A percentile compares a stretch with the other conserved stretches of the same genome.
Evolutionary conservation across 2,888 invertebrate genomes (phyloP).

Genomic region (Ophioninae sp.): DNA sequence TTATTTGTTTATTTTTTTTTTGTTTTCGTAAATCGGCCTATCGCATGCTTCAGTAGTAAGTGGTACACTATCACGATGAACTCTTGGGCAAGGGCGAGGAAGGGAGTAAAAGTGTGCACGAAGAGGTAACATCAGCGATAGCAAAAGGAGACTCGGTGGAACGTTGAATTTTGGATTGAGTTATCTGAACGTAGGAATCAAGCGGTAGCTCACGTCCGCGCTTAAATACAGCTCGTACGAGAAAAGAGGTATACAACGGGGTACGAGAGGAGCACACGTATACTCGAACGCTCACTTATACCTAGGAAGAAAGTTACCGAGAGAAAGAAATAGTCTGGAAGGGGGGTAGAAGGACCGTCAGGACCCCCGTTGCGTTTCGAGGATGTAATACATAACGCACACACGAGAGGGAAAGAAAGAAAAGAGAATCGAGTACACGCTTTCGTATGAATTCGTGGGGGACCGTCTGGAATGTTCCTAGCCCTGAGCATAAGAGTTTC

Average conservation of each 20-base stretch:
- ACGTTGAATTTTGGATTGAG: constrained; percentile 64
- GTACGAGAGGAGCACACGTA: constrained; percentile 30
- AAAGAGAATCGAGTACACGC: constrained; percentile 4
- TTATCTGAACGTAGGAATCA: constrained; percentile 65
- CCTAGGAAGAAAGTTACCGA: constrained; percentile 14
- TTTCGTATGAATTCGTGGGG: constrained; percentile 56
- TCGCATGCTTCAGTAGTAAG: background rate
- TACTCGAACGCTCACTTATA: background rate
- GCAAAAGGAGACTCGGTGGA: constrained; percentile 26
- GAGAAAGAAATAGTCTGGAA: constrained; percentile 53
- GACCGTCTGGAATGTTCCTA: constrained; percentile 57
- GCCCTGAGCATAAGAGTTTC: constrained; percentile 7
- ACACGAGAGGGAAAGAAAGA: constrained; percentile 24
- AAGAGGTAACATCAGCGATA: constrained; percentile 33
- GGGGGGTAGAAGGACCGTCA: constrained; percentile 49
- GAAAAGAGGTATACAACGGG: constrained; percentile 7
- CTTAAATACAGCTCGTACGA: constrained; percentile 63
- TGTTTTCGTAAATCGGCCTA: constrained; percentile 10
- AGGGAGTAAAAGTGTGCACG: constrained; percentile 28
- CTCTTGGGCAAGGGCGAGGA: constrained; percentile 32
- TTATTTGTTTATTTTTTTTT: constrained; percentile 6
- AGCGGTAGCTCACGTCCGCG: constrained; percentile 66
- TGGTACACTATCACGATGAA: constrained; percentile 28
- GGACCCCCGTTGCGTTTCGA: constrained; percentile 60
- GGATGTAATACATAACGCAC: constrained; percentile 66